phyloP scores from a whole-genome alignment of 2,888 invertebrate genomes.

The Sminthurinus aureus region DNA sequence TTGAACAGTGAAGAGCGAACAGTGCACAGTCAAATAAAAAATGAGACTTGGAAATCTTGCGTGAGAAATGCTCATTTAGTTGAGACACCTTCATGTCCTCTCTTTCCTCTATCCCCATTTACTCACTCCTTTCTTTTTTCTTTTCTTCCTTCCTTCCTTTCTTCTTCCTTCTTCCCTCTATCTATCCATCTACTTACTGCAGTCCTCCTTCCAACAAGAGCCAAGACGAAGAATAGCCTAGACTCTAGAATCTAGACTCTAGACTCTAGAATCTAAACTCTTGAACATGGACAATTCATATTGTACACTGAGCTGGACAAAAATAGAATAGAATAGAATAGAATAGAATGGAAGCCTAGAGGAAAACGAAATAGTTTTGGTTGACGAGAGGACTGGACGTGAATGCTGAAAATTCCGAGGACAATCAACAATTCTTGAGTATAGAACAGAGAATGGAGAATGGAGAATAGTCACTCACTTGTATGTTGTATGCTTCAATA shows the following conservation, averaged over 20 bases:
- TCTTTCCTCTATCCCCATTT: slow-evolving; percentile 9
- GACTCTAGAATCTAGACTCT: too few relatives aligned
- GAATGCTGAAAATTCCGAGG: slow-evolving; percentile 23
- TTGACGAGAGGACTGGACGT: slow-evolving; percentile 27
- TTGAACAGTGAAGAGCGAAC: too few relatives aligned
- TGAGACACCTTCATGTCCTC: slow-evolving; percentile 37
- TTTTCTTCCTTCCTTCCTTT: neutral
- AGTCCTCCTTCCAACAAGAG: too few relatives aligned
- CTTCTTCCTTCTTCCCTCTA: neutral
- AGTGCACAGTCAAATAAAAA: slow-evolving; percentile 25
- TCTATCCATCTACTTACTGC: neutral
- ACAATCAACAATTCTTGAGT: slow-evolving; percentile 26
- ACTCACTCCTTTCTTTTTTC: neutral
- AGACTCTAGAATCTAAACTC: too few relatives aligned
- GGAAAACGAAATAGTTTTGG: neutral
- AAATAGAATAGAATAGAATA: too few relatives aligned
- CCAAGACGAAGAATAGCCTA: too few relatives aligned
- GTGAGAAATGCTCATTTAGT: slow-evolving; percentile 46
- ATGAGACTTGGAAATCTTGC: slow-evolving; percentile 32
- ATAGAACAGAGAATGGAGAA: neutral
- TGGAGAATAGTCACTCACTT: neutral
- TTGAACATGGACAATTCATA: too few relatives aligned
- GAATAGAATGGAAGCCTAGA: neutral
- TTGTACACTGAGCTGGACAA: too few relatives aligned
- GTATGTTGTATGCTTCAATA: neutral